A percentile compares a stretch with the other conserved stretches of the same genome.
phyloP scores from a whole-genome alignment of 2,797 vertebrate species.

The Ataeniobius toweri region DNA sequence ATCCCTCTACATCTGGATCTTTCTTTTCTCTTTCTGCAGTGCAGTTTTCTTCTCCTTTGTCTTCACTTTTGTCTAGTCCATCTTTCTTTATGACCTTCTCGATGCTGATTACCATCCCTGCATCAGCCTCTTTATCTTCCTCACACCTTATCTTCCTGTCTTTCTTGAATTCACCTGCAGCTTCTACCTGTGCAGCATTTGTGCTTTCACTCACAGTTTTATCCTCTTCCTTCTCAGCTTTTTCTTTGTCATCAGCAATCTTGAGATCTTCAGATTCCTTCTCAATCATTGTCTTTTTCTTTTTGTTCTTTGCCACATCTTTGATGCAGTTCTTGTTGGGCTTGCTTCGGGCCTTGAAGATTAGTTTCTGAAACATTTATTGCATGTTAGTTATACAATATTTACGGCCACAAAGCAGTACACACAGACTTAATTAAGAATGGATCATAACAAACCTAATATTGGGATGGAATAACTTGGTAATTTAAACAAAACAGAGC shows the following conservation, averaged over 20 bases:
- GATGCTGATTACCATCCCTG: conserved; percentile 37
- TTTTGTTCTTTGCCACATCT: conserved; percentile 77
- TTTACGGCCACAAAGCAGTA: conserved; percentile 31
- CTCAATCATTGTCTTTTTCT: conserved; percentile 68
- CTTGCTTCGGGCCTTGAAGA: conserved; percentile 82
- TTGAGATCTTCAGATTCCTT: conserved; percentile 72
- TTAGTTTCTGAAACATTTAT: conserved; percentile 81
- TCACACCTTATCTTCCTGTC: conserved; percentile 34
- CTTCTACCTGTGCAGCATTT: conserved; percentile 15
- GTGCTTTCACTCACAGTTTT: conserved; percentile 28
- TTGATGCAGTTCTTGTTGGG: conserved; percentile 82
- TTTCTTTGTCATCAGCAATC: conserved; percentile 57
- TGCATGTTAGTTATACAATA: conserved; percentile 37
- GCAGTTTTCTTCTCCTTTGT: conserved; percentile 29
- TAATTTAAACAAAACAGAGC: conserved; percentile 53
- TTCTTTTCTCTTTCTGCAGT: conserved; percentile 16
- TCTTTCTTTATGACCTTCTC: conserved; percentile 44
- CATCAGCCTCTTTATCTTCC: conserved; percentile 49
- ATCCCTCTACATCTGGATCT: conserved; percentile 25
- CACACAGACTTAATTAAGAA: conserved; percentile 61
- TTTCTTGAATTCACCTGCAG: conserved; percentile 26
- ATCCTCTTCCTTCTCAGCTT: conserved; percentile 42
- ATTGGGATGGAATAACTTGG: conserved; percentile 39
- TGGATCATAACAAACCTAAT: conserved; percentile 51
- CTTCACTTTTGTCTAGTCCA: conserved; percentile 33